Conservation (phyloP, 2,797 vertebrate species). For the Gadopsis bispinosus region DNA sequence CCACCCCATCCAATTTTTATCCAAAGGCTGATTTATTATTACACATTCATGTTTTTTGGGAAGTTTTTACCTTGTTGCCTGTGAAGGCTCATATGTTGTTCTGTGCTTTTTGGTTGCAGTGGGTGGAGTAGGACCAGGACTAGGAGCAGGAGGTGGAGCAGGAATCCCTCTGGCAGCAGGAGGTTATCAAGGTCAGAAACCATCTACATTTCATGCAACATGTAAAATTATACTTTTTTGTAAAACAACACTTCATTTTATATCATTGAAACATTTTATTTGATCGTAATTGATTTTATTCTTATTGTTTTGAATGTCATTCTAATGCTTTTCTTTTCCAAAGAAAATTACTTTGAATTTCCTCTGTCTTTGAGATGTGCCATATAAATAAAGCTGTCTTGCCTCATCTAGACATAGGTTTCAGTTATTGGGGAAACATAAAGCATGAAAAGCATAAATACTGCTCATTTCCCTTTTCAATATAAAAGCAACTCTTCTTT, state of each 20-base stretch:
- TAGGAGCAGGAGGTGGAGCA: constrained; percentile 61
- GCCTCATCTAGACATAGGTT: too few relatives aligned
- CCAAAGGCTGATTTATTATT: not conserved
- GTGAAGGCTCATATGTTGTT: not conserved
- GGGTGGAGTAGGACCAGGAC: constrained; percentile 46
- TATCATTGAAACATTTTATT: too few relatives aligned
- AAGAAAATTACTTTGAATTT: too few relatives aligned
- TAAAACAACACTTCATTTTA: too few relatives aligned
- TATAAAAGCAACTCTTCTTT: not conserved
- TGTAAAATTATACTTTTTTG: not conserved
- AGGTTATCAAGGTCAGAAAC: constrained; percentile 71
- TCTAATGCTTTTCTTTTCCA: too few relatives aligned
- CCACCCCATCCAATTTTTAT: not conserved
- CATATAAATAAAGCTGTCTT: too few relatives aligned
- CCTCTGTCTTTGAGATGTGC: too few relatives aligned
- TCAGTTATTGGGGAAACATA: not conserved
- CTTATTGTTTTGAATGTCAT: too few relatives aligned
- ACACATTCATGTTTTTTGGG: not conserved
- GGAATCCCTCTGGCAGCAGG: constrained; percentile 77
- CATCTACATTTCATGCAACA: not conserved
- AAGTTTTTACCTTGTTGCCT: not conserved
- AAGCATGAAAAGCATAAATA: not conserved
- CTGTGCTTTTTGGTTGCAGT: constrained; percentile 48
- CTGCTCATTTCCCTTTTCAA: not conserved
- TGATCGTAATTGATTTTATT: too few relatives aligned